phyloP scores from a whole-genome alignment of 2,113 vertebrate genomes.

The Fulica atra region DNA sequence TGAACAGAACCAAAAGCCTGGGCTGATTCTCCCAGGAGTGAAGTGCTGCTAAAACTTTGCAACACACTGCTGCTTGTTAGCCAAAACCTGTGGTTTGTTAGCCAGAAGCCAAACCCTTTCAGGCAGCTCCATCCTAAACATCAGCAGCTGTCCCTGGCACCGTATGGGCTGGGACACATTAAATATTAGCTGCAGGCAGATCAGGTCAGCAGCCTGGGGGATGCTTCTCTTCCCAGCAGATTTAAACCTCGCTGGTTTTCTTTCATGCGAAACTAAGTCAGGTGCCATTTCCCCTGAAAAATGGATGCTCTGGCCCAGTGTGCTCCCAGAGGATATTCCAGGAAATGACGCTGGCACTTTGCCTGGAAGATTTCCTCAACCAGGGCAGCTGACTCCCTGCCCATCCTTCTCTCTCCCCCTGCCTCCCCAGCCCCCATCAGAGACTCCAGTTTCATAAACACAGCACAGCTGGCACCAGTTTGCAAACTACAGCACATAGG shows the following conservation, averaged over 20 bases:
- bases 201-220: not conserved
- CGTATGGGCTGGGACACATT: not conserved
- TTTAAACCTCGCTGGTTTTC: not conserved
- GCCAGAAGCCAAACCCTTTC: not conserved
- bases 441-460: not conserved
- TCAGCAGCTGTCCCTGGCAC: not conserved
- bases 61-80: not conserved
- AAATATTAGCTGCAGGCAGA: not conserved
- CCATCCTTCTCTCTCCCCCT: not conserved
- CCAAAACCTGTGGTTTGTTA: not conserved
- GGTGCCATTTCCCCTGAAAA: not conserved
- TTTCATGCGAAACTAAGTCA: not conserved
- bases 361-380: not conserved
- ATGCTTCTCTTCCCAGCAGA: not conserved
- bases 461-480: not conserved
- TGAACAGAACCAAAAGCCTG: not conserved
- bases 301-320: not conserved
- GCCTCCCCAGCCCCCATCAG: not conserved
- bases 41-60: not conserved
- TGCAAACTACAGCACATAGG: not conserved
- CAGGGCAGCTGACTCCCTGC: rapidly evolving
- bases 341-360: not conserved
- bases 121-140: not conserved
- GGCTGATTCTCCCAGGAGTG: not conserved
- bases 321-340: not conserved